Base-by-base conservation (phyloP, 2,797 vertebrate species). In the Thalassophryne amazonica region DNA sequence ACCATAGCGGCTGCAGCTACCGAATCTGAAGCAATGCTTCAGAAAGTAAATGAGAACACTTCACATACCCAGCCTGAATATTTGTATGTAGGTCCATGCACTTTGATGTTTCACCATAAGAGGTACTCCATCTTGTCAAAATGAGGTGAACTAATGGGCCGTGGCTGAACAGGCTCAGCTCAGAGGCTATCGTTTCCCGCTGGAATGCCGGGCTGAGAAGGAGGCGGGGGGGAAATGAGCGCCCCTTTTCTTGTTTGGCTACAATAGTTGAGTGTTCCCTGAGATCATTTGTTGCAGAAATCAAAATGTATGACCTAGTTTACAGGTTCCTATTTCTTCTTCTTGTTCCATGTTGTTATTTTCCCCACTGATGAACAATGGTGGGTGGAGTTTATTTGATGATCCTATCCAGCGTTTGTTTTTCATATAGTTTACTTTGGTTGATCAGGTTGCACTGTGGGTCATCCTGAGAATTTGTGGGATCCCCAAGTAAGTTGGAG, bases 81-180 rank as follows among this genome's bases (percentile, higher is more conserved):
- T 36, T 19, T 27, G n/a, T 34, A 43, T 70, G 43, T 47, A 55
- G n/a, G 20, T 27, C 41, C 11, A 38, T 55, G 65, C 70, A 66
- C 78, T 78, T 57, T 65, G 69, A 60, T 59, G 76, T 76, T 72
- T 54, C 51, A 38, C 78, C 60, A 43, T 80, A 73, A 59, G 79
- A 76, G 63, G 59, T 61, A 73, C 69, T 86, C 81, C 77, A 79
- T 86, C 84, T 83, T 80, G 85, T 84, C 73, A 78, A 72, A 80
- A 72, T 75, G 72, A 78, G 78, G 76, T 64, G 67, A 74, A 69
- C 65, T 83, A 84, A 85, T 82, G 80, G 78, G 65, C 74, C 76
- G 43, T 76, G 60, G 70, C 69, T 63, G 76, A 81, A 64, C 73
- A 81, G 76, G 37, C 81, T 52, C 74, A 81, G 66, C 72, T 76